Base-by-base conservation (phyloP, 2,888 invertebrate species). In the Morpho helenor region DNA sequence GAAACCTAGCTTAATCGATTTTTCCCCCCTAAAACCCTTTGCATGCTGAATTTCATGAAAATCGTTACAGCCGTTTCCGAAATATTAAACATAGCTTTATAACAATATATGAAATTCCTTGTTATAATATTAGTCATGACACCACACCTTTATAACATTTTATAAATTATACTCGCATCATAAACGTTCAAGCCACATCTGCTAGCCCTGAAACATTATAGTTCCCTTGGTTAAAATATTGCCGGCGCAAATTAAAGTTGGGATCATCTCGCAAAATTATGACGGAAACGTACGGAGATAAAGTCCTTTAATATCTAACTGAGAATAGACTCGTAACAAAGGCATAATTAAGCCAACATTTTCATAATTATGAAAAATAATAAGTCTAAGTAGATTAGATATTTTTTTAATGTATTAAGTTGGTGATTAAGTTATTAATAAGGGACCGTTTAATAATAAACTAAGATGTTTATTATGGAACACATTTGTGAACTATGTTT, bases 201-300 rank as follows among this genome's bases (percentile, higher is more conserved):
- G n/a, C 16, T 45, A 53, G 40, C 9, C 40, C 22, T 53, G 45
- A 52, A 52, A 45, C 52, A 39, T 45, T 45, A 46, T 47, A 44
- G 55, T 39, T 49, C 10, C n/a, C 31, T 5, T 10, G 49, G 49
- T 44, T 49, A 56, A 49, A 56, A 49, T 56, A 40, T 56, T 45
- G 39, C 39, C 10, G 31, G 39, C 39, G n/a, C 23, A 56, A 49
- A 49, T 49, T 56, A 49, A 56, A 56, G 39, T 7, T 8, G 43
- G 59, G 50, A 59, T 59, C 52, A 55, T 51, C 55, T 51, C 56
- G 54, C 39, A 45, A 44, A 59, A 59, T 59, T 56, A 56, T 56
- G 49, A 56, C 55, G 52, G 48, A 56, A 59, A 59, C 56, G 52
- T 52, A 56, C 52, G 41, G 55, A 52, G 48, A 59, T 52, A 56